These are phyloP conservation scores for Hirudinaria manillensis DNA, from an alignment of 2,888 invertebrate species.

Conservation along the genomic window DNA sequence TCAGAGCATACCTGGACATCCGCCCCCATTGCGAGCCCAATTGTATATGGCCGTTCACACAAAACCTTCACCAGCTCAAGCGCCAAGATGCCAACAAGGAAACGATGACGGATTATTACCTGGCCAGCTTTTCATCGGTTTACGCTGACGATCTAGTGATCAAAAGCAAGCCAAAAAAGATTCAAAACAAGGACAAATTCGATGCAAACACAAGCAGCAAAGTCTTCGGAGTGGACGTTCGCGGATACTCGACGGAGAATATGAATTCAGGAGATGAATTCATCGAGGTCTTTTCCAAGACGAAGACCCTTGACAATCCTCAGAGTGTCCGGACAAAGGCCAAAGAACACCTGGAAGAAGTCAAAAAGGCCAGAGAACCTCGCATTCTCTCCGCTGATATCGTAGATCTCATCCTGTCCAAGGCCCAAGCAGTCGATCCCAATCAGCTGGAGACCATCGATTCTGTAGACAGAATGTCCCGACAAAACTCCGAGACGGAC, in stretches of 20 bases:
- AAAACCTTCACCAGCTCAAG: slow-evolving; percentile 9
- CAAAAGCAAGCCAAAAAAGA: neutral
- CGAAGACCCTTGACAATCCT: slow-evolving; percentile 3
- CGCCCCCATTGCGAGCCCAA: slow-evolving; percentile 25
- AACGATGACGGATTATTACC: slow-evolving; percentile 18
- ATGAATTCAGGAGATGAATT: neutral
- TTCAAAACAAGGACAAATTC: neutral
- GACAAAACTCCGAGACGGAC: too few relatives aligned
- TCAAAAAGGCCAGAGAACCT: neutral
- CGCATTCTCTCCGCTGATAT: neutral
- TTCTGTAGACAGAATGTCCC: neutral
- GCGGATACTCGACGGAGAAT: neutral
- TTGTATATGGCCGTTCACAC: slow-evolving; percentile 25
- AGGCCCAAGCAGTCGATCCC: slow-evolving; percentile 12
- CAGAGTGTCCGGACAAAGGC: neutral
- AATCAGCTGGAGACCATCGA: slow-evolving; percentile 1
- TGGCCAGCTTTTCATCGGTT: neutral
- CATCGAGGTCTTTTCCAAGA: neutral
- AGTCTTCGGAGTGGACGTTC: slow-evolving; percentile 2
- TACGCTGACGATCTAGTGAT: slow-evolving; percentile 27
- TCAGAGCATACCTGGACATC: slow-evolving; percentile 7
- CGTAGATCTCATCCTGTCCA: slow-evolving; percentile 9
- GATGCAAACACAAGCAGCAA: neutral
- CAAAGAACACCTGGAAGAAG: neutral
- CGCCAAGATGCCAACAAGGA: slow-evolving; percentile 26